These are phyloP conservation scores for Poeciliopsis paucimaculata DNA, from an alignment of 2,797 vertebrate species.

Conservation along the genomic window DNA sequence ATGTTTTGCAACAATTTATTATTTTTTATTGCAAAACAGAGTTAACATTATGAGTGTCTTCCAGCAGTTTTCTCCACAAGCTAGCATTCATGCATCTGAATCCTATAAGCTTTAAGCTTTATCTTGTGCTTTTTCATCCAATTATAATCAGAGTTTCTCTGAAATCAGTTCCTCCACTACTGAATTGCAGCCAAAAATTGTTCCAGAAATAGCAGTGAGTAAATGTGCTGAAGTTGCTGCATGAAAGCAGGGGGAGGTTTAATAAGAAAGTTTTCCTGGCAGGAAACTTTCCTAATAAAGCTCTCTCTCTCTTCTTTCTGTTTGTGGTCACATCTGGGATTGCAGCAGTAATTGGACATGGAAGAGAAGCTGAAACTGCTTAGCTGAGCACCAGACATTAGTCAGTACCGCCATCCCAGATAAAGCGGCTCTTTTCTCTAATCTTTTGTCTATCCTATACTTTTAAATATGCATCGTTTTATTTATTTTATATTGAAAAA, in stretches of 20 bases:
- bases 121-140: background rate
- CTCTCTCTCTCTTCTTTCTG: background rate
- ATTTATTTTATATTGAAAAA: background rate
- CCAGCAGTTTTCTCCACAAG: background rate
- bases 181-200: background rate
- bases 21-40: background rate
- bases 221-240: background rate
- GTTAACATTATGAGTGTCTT: background rate
- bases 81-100: background rate
- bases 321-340: slow-evolving; percentile 43
- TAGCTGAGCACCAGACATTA: slow-evolving; percentile 76
- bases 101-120: background rate
- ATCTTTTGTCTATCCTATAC: slow-evolving; percentile 11
- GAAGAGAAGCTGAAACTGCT: slow-evolving; percentile 50
- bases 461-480: background rate
- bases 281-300: slow-evolving; percentile 2
- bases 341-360: slow-evolving; percentile 47
- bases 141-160: background rate
- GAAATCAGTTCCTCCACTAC: background rate
- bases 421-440: slow-evolving; percentile 13
- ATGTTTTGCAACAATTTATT: background rate
- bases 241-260: background rate
- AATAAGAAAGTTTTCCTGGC: slow-evolving; percentile 13
- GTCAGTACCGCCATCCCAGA: slow-evolving; percentile 67
- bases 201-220: background rate